Evolutionary conservation across 2,888 invertebrate genomes (phyloP).

Genomic region (Smittia sp.): DNA sequence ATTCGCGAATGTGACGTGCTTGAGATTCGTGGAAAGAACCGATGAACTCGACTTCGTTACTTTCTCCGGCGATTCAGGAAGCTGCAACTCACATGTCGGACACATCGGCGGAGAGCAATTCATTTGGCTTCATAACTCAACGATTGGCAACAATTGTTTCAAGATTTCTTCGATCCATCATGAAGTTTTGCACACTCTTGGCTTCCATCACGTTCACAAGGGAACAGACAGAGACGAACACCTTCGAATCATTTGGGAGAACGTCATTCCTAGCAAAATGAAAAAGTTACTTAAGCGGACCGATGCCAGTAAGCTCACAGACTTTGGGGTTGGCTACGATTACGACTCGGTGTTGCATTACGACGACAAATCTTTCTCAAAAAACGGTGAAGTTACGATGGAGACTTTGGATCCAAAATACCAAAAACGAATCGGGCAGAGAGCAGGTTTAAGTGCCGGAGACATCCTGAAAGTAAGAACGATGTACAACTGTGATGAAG

Average conservation of each 20-base stretch:
- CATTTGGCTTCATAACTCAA: slow-evolving; percentile 47
- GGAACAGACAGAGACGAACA: slow-evolving; percentile 73
- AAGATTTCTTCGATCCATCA: slow-evolving; percentile 61
- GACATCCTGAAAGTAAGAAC: neutral
- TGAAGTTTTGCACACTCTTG: slow-evolving; percentile 75
- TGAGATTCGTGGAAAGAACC: slow-evolving; percentile 59
- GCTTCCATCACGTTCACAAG: slow-evolving; percentile 82
- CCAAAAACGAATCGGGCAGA: neutral
- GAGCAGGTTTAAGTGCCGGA: neutral
- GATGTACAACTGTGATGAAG: neutral
- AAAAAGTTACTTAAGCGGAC: slow-evolving; percentile 62
- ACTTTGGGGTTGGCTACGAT: slow-evolving; percentile 67
- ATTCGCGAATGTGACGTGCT: slow-evolving; percentile 59
- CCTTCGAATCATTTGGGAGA: slow-evolving; percentile 71
- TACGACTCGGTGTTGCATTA: slow-evolving; percentile 75
- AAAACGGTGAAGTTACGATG: slow-evolving; percentile 65
- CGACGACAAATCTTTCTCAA: slow-evolving; percentile 64
- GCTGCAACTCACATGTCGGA: slow-evolving; percentile 67
- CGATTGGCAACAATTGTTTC: slow-evolving; percentile 51
- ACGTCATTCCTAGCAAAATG: slow-evolving; percentile 58
- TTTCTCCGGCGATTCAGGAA: slow-evolving; percentile 57
- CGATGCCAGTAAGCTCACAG: slow-evolving; percentile 60
- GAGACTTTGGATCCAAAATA: neutral
- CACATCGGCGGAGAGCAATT: slow-evolving; percentile 54
- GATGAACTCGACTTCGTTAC: slow-evolving; percentile 59